Conservation (phyloP, 2,797 vertebrate genomes). For the Triplophysa bombifrons region DNA sequence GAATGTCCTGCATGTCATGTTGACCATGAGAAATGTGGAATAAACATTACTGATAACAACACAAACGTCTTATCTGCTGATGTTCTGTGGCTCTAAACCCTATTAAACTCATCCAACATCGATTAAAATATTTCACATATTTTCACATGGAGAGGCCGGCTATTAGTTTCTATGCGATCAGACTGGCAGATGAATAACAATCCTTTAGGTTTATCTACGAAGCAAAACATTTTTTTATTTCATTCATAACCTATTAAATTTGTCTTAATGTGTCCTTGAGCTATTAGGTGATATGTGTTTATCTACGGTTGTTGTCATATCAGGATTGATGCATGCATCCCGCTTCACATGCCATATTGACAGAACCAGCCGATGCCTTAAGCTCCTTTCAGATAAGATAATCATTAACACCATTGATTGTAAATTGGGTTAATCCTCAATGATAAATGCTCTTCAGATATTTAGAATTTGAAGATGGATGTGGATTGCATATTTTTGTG, state of each 20-base stretch:
- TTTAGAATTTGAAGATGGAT: too few relatives aligned
- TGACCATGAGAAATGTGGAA: slow-evolving; percentile 6
- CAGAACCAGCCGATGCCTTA: neutral
- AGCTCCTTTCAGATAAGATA: neutral
- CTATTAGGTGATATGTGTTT: neutral
- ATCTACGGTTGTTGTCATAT: neutral
- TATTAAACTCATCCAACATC: neutral
- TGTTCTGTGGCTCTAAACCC: neutral
- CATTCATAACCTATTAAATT: too few relatives aligned
- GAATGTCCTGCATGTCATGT: slow-evolving; percentile 8
- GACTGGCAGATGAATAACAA: neutral
- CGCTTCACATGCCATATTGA: neutral
- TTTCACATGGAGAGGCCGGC: neutral
- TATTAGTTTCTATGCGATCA: neutral
- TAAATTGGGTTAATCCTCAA: neutral
- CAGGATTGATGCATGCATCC: neutral
- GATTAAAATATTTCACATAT: neutral
- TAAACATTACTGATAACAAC: slow-evolving; percentile 10
- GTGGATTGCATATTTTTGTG: neutral
- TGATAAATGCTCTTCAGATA: neutral
- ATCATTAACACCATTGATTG: neutral
- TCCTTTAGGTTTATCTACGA: too few relatives aligned
- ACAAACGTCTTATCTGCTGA: neutral
- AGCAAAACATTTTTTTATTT: too few relatives aligned
- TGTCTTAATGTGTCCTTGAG: neutral